A percentile compares a stretch with the other conserved stretches of the same genome.
These are phyloP conservation scores for Megastigmus dorsalis DNA, from an alignment of 2,888 invertebrate species.

Conservation along the genomic window DNA sequence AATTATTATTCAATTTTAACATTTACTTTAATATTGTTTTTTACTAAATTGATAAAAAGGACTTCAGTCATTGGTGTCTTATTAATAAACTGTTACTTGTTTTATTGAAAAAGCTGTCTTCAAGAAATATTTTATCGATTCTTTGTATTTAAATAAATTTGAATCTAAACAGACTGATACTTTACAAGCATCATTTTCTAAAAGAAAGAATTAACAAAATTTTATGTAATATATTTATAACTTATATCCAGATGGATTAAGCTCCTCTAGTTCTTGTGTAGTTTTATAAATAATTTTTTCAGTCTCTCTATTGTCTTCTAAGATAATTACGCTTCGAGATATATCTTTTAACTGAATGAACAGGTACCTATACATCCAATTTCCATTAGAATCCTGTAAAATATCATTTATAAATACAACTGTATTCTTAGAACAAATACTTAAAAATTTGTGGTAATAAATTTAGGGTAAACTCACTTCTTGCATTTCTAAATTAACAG, in stretches of 20 bases:
- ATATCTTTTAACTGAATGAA: conserved; percentile 89
- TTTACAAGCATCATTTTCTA: conserved; percentile 8
- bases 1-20: too few species aligned
- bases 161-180: neutral
- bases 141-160: neutral
- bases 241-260: conserved; percentile 35
- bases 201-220: conserved; percentile 4
- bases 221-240: neutral
- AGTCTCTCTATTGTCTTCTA: conserved; percentile 83
- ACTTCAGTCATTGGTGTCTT: too few species aligned
- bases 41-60: too few species aligned
- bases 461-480: conserved; percentile 77
- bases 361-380: conserved; percentile 88
- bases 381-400: conserved; percentile 84
- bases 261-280: conserved; percentile 32
- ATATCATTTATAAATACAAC: conserved; percentile 50
- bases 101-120: conserved; percentile 9
- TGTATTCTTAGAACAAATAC: neutral
- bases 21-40: too few species aligned
- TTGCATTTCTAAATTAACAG: conserved; percentile 90
- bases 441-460: neutral
- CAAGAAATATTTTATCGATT: conserved; percentile 3
- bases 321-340: conserved; percentile 83
- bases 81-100: too few species aligned
- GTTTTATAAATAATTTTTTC: conserved; percentile 27